Evolutionary conservation across 2,113 vertebrate genomes (phyloP).

Genomic region (Percopsis transmontana): DNA sequence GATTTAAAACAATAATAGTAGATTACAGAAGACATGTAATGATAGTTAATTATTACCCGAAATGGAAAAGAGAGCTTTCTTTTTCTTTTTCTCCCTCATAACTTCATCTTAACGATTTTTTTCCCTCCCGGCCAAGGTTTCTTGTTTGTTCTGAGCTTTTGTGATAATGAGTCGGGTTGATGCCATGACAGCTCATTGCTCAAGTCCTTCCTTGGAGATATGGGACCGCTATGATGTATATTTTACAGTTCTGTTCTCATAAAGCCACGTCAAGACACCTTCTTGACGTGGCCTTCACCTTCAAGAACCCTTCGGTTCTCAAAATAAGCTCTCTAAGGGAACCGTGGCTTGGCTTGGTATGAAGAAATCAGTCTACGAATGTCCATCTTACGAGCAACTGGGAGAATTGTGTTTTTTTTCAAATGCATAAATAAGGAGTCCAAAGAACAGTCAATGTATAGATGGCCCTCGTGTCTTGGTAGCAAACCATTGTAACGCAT

Average conservation of each 20-base stretch:
- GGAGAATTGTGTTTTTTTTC: too few species aligned
- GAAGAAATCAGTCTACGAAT: background rate
- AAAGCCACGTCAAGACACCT: background rate
- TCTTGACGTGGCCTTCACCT: background rate
- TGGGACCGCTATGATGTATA: background rate
- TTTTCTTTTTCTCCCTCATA: background rate
- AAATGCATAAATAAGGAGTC: too few species aligned
- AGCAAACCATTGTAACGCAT: too few species aligned
- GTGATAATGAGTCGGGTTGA: constrained; percentile 1
- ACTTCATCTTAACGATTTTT: background rate
- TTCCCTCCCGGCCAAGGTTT: background rate
- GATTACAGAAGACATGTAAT: too few species aligned
- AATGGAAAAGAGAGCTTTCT: too few species aligned
- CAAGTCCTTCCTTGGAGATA: background rate
- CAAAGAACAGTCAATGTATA: too few species aligned
- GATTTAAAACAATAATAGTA: too few species aligned
- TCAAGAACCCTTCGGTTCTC: too few species aligned
- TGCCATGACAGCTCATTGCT: background rate
- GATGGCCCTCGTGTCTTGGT: too few species aligned
- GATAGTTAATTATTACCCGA: too few species aligned
- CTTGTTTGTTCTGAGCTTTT: too few species aligned
- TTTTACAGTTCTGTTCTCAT: background rate
- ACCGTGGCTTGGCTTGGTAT: background rate
- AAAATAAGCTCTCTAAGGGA: background rate
- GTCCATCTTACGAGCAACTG: too few species aligned